These are phyloP conservation scores for Mythimna pallens DNA, from an alignment of 2,888 invertebrate species.

Conservation along the genomic window DNA sequence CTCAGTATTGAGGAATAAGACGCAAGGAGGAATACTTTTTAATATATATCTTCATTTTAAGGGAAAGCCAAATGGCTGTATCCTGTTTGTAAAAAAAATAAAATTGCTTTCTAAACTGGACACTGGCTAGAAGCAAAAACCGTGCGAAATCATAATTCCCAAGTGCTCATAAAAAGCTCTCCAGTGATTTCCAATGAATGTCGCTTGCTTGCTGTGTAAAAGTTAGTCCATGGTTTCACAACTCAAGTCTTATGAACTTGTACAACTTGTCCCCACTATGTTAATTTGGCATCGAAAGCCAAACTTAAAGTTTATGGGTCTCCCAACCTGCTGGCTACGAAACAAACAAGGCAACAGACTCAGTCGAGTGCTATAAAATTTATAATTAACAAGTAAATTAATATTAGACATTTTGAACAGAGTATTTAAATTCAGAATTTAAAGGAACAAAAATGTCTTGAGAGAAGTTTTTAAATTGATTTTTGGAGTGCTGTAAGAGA, in stretches of 20 bases:
- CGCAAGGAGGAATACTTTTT: too few species aligned
- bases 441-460: neutral
- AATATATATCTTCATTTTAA: too few species aligned
- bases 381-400: neutral
- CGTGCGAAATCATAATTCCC: too few species aligned
- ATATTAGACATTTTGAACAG: neutral
- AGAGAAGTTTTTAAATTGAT: too few species aligned
- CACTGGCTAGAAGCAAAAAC: too few species aligned
- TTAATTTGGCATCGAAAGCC: conserved; percentile 43
- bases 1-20: too few species aligned
- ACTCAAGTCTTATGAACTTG: conserved; percentile 39
- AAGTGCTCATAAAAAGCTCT: conserved; percentile 12
- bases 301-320: conserved; percentile 41
- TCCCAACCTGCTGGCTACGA: neutral
- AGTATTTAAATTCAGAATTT: neutral
- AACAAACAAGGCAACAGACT: conserved; percentile 14
- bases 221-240: conserved; percentile 31
- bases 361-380: neutral
- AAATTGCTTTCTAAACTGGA: too few species aligned
- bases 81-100: too few species aligned
- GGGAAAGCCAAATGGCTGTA: too few species aligned
- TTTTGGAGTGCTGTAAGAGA: too few species aligned
- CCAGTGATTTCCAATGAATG: conserved; percentile 10
- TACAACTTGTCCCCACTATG: conserved; percentile 28
- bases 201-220: conserved; percentile 22